Percentiles rank a stretch among this genome's conserved stretches.
Evolutionary conservation across 2,797 vertebrate genomes (phyloP).

Genomic region (Chelon auratus): DNA sequence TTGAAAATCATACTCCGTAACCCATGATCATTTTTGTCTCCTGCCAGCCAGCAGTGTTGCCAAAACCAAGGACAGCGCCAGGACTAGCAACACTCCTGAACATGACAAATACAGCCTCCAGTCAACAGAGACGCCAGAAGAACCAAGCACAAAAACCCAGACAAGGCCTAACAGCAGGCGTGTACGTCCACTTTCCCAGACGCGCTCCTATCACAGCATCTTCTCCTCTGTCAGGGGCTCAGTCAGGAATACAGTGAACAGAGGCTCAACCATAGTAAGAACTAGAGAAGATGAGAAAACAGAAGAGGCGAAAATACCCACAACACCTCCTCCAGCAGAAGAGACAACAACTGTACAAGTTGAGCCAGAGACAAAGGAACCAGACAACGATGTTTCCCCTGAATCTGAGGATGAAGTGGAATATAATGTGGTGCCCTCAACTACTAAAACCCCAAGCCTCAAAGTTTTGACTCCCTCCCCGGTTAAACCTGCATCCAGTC

Average conservation of each 20-base stretch:
- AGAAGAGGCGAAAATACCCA: slow-evolving; percentile 54
- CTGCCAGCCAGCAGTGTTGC: slow-evolving; percentile 82
- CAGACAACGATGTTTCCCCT: slow-evolving; percentile 75
- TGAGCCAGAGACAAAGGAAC: slow-evolving; percentile 63
- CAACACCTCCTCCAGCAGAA: slow-evolving; percentile 64
- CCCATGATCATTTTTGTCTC: slow-evolving; percentile 47
- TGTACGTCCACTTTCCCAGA: slow-evolving; percentile 81
- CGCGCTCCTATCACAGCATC: slow-evolving; percentile 84
- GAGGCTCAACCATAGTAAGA: slow-evolving; percentile 57
- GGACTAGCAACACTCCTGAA: slow-evolving; percentile 58
- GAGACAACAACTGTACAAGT: slow-evolving; percentile 67
- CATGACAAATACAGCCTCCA: slow-evolving; percentile 76
- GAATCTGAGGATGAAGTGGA: slow-evolving; percentile 57
- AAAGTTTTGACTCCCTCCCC: slow-evolving; percentile 69
- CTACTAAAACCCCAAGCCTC: slow-evolving; percentile 63
- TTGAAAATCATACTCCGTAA: slow-evolving; percentile 13
- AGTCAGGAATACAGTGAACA: slow-evolving; percentile 61
- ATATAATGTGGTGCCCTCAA: slow-evolving; percentile 35
- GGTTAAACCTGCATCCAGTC: slow-evolving; percentile 49
- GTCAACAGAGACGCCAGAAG: slow-evolving; percentile 76
- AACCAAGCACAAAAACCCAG: slow-evolving; percentile 47
- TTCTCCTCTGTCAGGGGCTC: slow-evolving; percentile 84
- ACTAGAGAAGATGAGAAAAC: slow-evolving; percentile 57
- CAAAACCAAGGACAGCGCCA: slow-evolving; percentile 69
- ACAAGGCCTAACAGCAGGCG: slow-evolving; percentile 61